Evolutionary conservation across 2,888 invertebrate species (phyloP), one percentile per base, ranked within the genome.

Genomic region (Bellardia bayeri): DNA sequence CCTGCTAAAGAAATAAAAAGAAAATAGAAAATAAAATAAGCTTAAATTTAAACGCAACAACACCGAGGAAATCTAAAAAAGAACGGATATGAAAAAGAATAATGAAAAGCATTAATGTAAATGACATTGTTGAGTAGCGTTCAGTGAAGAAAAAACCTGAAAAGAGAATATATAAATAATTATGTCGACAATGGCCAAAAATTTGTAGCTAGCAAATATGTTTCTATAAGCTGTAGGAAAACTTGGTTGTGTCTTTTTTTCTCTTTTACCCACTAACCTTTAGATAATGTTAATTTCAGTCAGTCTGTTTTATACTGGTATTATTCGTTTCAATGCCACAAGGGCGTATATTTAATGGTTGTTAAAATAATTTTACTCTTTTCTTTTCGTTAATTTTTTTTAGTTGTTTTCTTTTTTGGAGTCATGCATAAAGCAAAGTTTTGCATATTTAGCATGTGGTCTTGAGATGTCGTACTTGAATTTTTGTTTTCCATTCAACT

Each of bases 401-500:
- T 33, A 58, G 40, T 54, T 11, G 49, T 42, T 56, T 42, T 42
- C 8, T 1, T 0, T 51, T 78, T 16, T 30, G 33, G n/a, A 14
- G 30, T 72, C 71, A n/a, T 8, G 54, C 42, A 69, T 49, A 61
- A 61, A 58, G 16, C 51, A 72, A 63, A 51, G 16, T 64, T 72
- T 58, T 54, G 16, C 9, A 49, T 56, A 23, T 14, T 78, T 33
- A 33, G 3, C 3, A 8, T n/a, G n/a, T 49, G 72, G 66, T 68
- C 79, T 30, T 75, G 37, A 78, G 82, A 82, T 69, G 79, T 86
- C 56, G 79, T 66, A 86, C 74, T 74, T 82, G 74, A 69, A 37
- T 13, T 69, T 75, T 54, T 23, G 23, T 23, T 66, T 42, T 56
- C n/a, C 51, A 37, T 54, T 23, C 23, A n/a, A 37, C 37, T 69